Evolutionary conservation across 2,113 vertebrate species (phyloP).

Genomic region (Microcebus murinus): DNA sequence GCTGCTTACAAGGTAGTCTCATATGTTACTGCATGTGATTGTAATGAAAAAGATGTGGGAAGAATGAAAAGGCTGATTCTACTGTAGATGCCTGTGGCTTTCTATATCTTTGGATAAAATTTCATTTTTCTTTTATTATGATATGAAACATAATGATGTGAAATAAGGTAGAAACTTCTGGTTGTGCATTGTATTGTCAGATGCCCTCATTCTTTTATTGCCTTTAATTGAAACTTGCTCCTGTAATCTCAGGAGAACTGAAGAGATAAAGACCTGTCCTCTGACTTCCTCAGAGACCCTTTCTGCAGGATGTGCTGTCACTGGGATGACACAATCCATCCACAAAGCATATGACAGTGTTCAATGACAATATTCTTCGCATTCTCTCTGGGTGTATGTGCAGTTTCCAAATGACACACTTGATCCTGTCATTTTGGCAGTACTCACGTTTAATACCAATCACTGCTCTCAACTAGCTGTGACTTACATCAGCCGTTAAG

Average conservation of each 20-base stretch:
- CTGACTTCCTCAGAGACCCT: constrained; percentile 63
- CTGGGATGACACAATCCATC: constrained; percentile 54
- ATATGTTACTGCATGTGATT: neutral
- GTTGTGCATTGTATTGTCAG: neutral
- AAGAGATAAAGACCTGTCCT: constrained; percentile 72
- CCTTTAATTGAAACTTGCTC: constrained; percentile 69
- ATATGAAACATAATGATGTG: neutral
- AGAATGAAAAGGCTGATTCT: neutral
- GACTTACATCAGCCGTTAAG: constrained; percentile 15
- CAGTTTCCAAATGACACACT: constrained; percentile 65
- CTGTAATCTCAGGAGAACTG: constrained; percentile 37
- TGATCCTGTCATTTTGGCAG: constrained; percentile 61
- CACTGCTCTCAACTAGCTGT: constrained; percentile 44
- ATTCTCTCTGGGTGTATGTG: constrained; percentile 27
- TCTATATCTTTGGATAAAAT: neutral
- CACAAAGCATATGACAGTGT: constrained; percentile 65
- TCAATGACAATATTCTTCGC: constrained; percentile 57
- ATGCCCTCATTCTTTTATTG: constrained; percentile 36
- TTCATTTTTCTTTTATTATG: neutral
- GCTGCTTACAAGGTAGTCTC: neutral
- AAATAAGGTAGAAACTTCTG: constrained; percentile 28
- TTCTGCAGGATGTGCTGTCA: constrained; percentile 65
- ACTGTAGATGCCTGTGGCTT: neutral
- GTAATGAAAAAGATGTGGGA: neutral
- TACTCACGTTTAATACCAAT: constrained; percentile 46